Percentiles rank a stretch among this genome's conserved stretches.
These are phyloP conservation scores for Punctoribates punctum DNA, from an alignment of 2,888 invertebrate genomes.

Conservation along the genomic window DNA sequence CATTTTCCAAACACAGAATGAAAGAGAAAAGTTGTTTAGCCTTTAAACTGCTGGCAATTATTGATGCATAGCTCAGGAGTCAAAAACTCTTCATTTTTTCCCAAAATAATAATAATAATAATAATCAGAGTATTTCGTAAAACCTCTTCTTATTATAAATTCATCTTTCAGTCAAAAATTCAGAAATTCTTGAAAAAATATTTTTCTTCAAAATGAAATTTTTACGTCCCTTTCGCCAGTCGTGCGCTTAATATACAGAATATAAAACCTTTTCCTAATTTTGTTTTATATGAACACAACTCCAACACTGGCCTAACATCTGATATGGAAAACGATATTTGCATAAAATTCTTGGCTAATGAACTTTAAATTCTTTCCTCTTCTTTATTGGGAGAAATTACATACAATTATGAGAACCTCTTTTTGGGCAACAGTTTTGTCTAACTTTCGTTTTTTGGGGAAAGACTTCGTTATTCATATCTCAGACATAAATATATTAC, in stretches of 20 bases:
- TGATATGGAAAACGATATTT: constrained; percentile 1
- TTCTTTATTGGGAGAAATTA: background rate
- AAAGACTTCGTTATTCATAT: no score
- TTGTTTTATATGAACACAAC: no score
- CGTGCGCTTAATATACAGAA: background rate
- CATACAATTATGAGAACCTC: no score
- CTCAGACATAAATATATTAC: no score
- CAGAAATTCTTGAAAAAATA: background rate
- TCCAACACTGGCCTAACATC: background rate
- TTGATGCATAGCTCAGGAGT: constrained; percentile 5
- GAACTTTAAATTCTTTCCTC: constrained; percentile 9
- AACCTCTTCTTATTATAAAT: background rate
- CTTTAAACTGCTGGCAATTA: background rate
- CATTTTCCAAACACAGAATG: background rate
- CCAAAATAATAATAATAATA: no score
- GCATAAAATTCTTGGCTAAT: constrained; percentile 14
- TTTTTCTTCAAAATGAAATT: background rate
- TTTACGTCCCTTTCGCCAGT: background rate
- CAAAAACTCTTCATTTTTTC: background rate
- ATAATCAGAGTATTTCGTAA: background rate
- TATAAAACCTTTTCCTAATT: no score
- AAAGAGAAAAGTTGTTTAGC: background rate
- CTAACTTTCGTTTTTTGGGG: no score
- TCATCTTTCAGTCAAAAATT: background rate
- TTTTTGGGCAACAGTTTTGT: no score